A percentile compares a stretch with the other conserved stretches of the same genome.
These are phyloP conservation scores for Saccopteryx bilineata DNA, from an alignment of 2,113 vertebrate genomes.

Conservation along the genomic window DNA sequence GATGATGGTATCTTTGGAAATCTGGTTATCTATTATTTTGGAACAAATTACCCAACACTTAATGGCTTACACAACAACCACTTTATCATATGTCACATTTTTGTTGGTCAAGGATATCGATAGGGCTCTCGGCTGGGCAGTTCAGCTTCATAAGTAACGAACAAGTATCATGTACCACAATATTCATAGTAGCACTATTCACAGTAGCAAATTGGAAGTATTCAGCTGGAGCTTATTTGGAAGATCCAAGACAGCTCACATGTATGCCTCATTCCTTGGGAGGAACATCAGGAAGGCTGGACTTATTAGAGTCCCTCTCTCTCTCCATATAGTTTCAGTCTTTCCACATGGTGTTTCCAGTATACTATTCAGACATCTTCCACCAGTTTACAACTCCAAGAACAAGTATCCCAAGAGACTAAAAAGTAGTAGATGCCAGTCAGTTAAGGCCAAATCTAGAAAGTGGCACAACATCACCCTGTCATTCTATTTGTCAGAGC, in stretches of 20 bases:
- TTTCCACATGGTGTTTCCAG: background rate
- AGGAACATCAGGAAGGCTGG: too few species aligned
- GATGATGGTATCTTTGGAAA: background rate
- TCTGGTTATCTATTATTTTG: background rate
- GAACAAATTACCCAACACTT: background rate
- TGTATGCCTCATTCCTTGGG: background rate
- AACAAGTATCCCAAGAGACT: background rate
- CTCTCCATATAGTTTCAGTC: background rate
- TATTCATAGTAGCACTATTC: background rate
- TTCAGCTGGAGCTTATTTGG: background rate
- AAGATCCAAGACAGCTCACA: background rate
- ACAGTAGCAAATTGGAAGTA: background rate
- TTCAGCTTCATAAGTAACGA: background rate
- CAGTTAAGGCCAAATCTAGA: background rate
- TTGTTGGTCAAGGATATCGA: background rate
- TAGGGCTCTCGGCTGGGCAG: rapidly evolving
- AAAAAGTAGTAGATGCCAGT: background rate
- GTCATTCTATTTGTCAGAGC: background rate
- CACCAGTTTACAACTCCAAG: background rate
- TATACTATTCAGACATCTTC: background rate
- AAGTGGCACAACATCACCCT: background rate
- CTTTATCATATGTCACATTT: background rate
- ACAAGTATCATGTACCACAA: background rate
- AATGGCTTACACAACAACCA: background rate
- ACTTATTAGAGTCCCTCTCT: background rate